Conservation (phyloP, 1,140 invertebrate species). For the Caligus rogercresseyi region DNA sequence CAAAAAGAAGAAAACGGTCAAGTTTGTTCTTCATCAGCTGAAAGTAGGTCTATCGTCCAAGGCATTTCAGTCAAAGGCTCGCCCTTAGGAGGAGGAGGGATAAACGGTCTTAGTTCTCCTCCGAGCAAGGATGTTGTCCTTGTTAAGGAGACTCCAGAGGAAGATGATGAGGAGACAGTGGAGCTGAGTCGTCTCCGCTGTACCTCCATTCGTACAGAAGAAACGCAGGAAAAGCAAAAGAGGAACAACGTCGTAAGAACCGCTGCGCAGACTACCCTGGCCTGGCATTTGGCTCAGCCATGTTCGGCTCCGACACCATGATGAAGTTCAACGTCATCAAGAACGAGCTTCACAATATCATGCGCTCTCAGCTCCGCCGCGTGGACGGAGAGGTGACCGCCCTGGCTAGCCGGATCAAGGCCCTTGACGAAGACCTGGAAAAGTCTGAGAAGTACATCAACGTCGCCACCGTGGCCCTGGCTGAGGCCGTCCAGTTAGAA, state of each 20-base stretch:
- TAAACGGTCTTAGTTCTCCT: too few relatives aligned
- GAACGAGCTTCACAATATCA: slow-evolving; percentile 90
- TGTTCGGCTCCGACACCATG: slow-evolving; percentile 86
- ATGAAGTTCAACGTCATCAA: slow-evolving; percentile 91
- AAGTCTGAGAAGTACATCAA: slow-evolving; percentile 18
- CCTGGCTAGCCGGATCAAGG: slow-evolving; percentile 11
- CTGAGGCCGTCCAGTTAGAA: slow-evolving; percentile 6
- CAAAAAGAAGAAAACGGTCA: too few relatives aligned
- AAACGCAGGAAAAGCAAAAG: slow-evolving; percentile 59
- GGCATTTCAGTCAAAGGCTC: too few relatives aligned
- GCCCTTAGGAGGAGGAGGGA: too few relatives aligned
- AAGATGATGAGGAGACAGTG: slow-evolving; percentile 33
- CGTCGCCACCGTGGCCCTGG: slow-evolving; percentile 7
- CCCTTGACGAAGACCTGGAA: slow-evolving; percentile 12
- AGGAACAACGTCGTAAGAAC: slow-evolving; percentile 27
- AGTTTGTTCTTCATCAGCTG: too few relatives aligned
- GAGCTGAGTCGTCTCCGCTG: slow-evolving; percentile 54
- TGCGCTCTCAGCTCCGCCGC: slow-evolving; percentile 83
- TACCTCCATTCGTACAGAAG: slow-evolving; percentile 62
- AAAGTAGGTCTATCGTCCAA: too few relatives aligned
- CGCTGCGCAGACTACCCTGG: slow-evolving; percentile 77
- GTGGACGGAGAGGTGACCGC: slow-evolving; percentile 34
- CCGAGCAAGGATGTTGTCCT: too few relatives aligned
- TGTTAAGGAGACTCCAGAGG: too few relatives aligned
- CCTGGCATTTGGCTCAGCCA: slow-evolving; percentile 65